These are phyloP conservation scores for Halichoeres trimaculatus DNA, from an alignment of 2,113 vertebrate species.

Conservation along the genomic window DNA sequence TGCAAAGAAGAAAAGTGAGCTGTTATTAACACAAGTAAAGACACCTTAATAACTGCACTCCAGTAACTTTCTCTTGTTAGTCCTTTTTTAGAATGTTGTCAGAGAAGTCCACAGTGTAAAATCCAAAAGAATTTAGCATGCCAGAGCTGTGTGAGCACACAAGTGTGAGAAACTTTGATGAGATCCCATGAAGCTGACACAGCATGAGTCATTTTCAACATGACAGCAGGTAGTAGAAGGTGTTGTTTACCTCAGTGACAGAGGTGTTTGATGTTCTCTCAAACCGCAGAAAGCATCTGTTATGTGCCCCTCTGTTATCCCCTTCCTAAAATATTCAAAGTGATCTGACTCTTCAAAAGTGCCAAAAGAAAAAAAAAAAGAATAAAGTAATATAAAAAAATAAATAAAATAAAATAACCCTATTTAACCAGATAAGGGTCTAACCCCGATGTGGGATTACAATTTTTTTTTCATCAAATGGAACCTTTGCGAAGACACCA, in stretches of 20 bases:
- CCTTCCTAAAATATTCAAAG: not conserved
- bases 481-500: too few species aligned
- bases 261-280: conserved; percentile 10
- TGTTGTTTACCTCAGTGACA: conserved; percentile 52
- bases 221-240: conserved; percentile 22
- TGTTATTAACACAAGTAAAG: conserved; percentile 6
- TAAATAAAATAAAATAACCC: too few species aligned
- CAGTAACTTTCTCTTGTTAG: not conserved
- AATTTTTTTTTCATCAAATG: too few species aligned
- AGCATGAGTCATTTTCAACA: conserved; percentile 10
- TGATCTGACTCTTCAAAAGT: not conserved
- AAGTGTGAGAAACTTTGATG: not conserved
- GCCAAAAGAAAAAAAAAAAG: too few species aligned
- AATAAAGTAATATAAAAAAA: too few species aligned
- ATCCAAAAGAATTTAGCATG: not conserved
- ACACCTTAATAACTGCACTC: not conserved
- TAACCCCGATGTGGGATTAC: too few species aligned
- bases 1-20: not conserved
- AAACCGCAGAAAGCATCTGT: conserved; percentile 14
- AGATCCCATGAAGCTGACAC: conserved; percentile 4
- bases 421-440: too few species aligned
- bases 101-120: not conserved
- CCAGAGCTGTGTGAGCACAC: not conserved
- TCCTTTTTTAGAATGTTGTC: not conserved
- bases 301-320: not conserved